Evolutionary conservation across 2,888 invertebrate genomes (phyloP).

Genomic region (Acanthococcus lagerstroemiae): DNA sequence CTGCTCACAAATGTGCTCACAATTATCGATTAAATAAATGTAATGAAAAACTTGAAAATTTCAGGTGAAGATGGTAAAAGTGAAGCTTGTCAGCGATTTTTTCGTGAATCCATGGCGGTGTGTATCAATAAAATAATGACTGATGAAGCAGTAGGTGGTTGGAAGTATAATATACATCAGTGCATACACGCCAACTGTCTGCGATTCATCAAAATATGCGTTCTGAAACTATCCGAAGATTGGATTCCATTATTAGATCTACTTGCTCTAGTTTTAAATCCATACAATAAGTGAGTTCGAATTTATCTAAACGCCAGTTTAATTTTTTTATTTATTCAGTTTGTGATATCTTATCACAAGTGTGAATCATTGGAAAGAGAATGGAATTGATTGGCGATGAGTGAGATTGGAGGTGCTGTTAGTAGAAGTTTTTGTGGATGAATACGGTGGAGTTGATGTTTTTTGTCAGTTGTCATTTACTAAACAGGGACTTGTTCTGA

Average conservation of each 20-base stretch:
- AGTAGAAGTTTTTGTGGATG: too few species aligned
- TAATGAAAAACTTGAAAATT: too few species aligned
- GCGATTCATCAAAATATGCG: conserved; percentile 83
- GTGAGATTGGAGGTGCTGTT: too few species aligned
- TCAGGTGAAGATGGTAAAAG: conserved; percentile 76
- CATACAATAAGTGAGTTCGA: conserved; percentile 73
- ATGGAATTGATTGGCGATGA: too few species aligned
- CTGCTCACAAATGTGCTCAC: not conserved
- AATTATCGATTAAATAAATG: not conserved
- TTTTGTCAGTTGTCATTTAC: too few species aligned
- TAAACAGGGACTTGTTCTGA: too few species aligned
- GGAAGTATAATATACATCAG: conserved; percentile 94
- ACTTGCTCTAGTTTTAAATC: conserved; percentile 87
- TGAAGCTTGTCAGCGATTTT: conserved; percentile 86
- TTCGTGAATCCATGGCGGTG: conserved; percentile 83
- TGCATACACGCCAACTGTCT: conserved; percentile 90
- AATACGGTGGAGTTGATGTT: too few species aligned
- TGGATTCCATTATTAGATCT: conserved; percentile 87
- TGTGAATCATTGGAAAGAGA: too few species aligned
- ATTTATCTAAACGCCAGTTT: not conserved
- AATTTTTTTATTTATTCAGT: too few species aligned
- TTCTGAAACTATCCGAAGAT: conserved; percentile 77
- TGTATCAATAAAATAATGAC: conserved; percentile 95
- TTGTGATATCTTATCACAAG: too few species aligned
- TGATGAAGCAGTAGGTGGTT: conserved; percentile 93